Conservation (phyloP, 1,140 invertebrate genomes). For the Aphidius ervi region DNA sequence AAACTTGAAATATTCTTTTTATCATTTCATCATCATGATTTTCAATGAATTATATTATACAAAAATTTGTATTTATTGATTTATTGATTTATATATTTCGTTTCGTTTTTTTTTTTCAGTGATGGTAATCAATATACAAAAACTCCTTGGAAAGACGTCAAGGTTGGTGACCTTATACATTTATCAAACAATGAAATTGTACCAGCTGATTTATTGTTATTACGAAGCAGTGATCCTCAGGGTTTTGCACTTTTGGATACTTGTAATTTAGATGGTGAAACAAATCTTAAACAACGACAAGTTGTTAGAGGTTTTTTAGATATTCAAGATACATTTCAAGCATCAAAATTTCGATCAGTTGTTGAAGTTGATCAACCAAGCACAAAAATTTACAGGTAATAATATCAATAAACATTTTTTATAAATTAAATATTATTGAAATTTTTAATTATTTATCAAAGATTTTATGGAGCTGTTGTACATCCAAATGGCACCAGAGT, state of each 20-base stretch:
- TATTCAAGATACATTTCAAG: conserved; percentile 69
- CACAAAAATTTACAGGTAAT: conserved; percentile 82
- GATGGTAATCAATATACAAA: conserved; percentile 79
- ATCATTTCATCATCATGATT: too few species aligned
- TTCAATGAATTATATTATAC: too few species aligned
- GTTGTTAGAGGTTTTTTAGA: conserved; percentile 66
- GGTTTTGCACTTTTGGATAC: conserved; percentile 97
- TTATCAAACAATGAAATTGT: conserved; percentile 94
- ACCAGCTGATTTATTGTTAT: conserved; percentile 89
- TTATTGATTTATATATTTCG: too few species aligned
- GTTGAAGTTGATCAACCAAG: conserved; percentile 91
- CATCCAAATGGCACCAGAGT: conserved; percentile 75
- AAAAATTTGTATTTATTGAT: too few species aligned
- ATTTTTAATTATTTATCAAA: conserved; percentile 21
- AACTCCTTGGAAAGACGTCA: conserved; percentile 84
- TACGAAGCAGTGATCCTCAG: conserved; percentile 85
- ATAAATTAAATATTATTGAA: neutral
- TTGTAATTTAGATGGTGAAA: conserved; percentile 97
- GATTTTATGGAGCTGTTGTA: conserved; percentile 87
- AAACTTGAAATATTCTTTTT: too few species aligned
- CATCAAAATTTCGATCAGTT: conserved; percentile 75
- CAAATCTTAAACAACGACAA: conserved; percentile 96
- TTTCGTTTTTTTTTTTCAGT: conserved; percentile 54
- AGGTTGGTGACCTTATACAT: conserved; percentile 93
- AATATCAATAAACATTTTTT: neutral